Evolutionary conservation across 1,140 invertebrate genomes (phyloP).

Genomic region (Drosophila kurseongensis): DNA sequence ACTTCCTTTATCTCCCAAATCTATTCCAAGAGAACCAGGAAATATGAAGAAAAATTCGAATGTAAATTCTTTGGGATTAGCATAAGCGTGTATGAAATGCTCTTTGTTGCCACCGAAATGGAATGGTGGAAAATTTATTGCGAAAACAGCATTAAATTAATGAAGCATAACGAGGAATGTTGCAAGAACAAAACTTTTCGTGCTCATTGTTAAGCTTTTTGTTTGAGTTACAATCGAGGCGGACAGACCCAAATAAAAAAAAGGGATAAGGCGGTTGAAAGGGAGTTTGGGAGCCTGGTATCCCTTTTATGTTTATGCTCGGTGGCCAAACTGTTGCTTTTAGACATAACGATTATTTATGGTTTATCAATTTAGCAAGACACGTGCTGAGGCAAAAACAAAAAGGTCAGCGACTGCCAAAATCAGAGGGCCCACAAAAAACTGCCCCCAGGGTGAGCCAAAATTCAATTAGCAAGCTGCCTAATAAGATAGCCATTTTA

Average conservation of each 20-base stretch:
- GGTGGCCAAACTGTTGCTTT: conserved; percentile 62
- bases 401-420: conserved; percentile 33
- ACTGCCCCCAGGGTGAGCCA: conserved; percentile 11
- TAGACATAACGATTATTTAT: conserved; percentile 66
- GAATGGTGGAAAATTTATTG: conserved; percentile 37
- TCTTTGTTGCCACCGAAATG: conserved; percentile 20
- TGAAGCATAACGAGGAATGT: conserved; percentile 68
- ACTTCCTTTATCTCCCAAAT: background rate
- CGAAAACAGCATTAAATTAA: conserved; percentile 72
- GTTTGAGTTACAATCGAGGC: conserved; percentile 54
- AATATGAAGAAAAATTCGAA: conserved; percentile 1
- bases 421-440: conserved; percentile 1
- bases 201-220: conserved; percentile 42
- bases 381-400: conserved; percentile 46
- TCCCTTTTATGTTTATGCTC: conserved; percentile 61
- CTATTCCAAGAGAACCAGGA: background rate
- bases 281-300: background rate
- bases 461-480: conserved; percentile 69
- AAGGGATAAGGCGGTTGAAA: background rate
- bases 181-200: conserved; percentile 51
- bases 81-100: conserved; percentile 53
- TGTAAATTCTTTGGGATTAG: conserved; percentile 44
- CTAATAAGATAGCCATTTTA: conserved; percentile 47
- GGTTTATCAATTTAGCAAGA: conserved; percentile 65
- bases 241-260: conserved; percentile 9